Evolutionary conservation across 1,140 invertebrate species (phyloP), one percentile per base, ranked within the genome.

Genomic region (Drosophila nikananu): DNA sequence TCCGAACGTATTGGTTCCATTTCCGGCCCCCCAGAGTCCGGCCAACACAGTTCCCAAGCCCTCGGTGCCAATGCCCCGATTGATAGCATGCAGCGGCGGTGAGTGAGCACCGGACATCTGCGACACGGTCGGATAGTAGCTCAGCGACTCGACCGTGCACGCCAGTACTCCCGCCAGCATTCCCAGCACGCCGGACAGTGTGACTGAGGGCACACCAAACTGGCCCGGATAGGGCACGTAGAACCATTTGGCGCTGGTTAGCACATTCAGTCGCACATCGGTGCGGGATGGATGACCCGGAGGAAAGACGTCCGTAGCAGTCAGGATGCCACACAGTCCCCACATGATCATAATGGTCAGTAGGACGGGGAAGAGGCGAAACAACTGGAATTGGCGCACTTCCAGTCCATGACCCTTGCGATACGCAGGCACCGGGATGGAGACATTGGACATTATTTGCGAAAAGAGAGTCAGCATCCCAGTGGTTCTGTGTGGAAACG

Each of bases 71-170:
- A 98, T 97, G 0, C 97, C 97, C 12, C 97, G 95, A 92, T 98
- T 98, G 58, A 98, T 96, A 1, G 97, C 97, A 91, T 97, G 97
- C 8, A 96, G 92, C 0, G 97, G 97, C 0, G 97, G 97, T 0
- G 96, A 95, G 0, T 96, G 95, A 1, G 97, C 97, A 19, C 95
- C 95, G 61, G 96, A 96, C 95, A 98, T 96, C 91, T 96, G 95
- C 0, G 97, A 97, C 5, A 96, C 97, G 5, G 97, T 97, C 46
- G 97, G 97, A 93, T 98, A 98, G 93, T 98, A 97, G 80, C 97
- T 97, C 59, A 98, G 95, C 2, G 97, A 97, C 93, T 98, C 97
- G 9, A 98, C 96, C 0, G 96, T 96, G 52, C 97, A 97, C 2
- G 97, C 96, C 9, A 98, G 86, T 6, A 98, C 96, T 0, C 97